Base-by-base conservation (phyloP, 2,888 invertebrate genomes). In the Tachina grossa region DNA sequence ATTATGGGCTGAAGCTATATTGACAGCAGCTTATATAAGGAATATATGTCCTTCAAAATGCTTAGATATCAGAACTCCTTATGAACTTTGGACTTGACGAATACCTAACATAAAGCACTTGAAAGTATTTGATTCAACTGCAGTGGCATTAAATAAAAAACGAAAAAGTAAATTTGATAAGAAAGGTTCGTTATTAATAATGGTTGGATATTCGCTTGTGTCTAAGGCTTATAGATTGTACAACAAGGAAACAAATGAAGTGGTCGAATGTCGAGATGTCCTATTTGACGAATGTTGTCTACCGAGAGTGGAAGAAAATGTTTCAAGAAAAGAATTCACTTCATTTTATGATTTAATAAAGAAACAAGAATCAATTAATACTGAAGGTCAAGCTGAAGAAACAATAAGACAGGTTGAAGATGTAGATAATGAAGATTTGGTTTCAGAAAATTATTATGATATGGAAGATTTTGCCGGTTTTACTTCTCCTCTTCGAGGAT, bases 1-100 rank as follows among this genome's bases (percentile, higher is more conserved):
- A 13, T 75, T 88, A 22, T 89, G 89, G 83, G 88, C 84, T 19
- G 87, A 88, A 11, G 88, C 87, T 41, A 55, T 87, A 1, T 71
- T 68, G 8, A 87, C 87, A 19, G 85, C 87, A 16, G 84, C 65
- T 11, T 87, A 87, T 31, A 41, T 87, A 55, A 74, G 84, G n/a
- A 87, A 87, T 59, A 57, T 85, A 49, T 45, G 80, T 14, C 79
- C 85, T 13, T 85, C 84, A 55, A 86, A 74, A 77, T n/a, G 77
- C 0, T 47, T 87, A 10, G 72, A 61, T 5, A 57, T 74, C 16
- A 78, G 22, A 53, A 88, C 88, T n/a, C 87, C 87, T 10, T 22
- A 22, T 22, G 22, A 22, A 22, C 1, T 22, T 22, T 22, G 22
- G 22, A 22, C 22, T 22, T 22, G 22, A 22, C 22, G 22, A 22